Conservation (phyloP, 2,888 invertebrate species). For the Euplexia lucipara region DNA sequence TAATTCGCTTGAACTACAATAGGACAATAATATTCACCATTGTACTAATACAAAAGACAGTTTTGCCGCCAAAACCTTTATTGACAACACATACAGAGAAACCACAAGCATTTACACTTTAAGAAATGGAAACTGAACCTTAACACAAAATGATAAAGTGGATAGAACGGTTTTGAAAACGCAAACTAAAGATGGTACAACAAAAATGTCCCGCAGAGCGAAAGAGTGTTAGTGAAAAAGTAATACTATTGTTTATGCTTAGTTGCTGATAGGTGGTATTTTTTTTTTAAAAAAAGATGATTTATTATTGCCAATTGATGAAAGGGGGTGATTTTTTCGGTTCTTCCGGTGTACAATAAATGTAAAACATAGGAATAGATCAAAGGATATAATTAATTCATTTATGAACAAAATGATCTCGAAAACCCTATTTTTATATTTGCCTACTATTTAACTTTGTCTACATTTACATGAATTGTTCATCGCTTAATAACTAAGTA, state of each 20-base stretch:
- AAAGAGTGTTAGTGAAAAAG: conserved; percentile 70
- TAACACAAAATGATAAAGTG: background rate
- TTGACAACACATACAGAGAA: conserved; percentile 68
- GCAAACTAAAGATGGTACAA: background rate
- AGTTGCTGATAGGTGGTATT: conserved; percentile 74
- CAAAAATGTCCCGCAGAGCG: conserved; percentile 68
- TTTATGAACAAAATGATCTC: background rate
- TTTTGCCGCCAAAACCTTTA: conserved; percentile 72
- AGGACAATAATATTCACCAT: conserved; percentile 71
- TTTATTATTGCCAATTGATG: conserved; percentile 71
- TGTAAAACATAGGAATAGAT: background rate
- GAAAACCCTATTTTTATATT: too few species aligned
- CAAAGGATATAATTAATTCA: conserved; percentile 3
- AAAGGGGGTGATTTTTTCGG: conserved; percentile 46
- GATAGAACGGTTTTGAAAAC: background rate
- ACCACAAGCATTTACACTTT: conserved; percentile 15
- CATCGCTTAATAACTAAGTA: too few species aligned
- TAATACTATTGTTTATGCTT: conserved; percentile 71
- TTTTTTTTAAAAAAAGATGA: conserved; percentile 70
- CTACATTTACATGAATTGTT: too few species aligned
- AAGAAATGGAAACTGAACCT: background rate
- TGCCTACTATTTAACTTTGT: too few species aligned
- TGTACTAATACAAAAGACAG: conserved; percentile 70
- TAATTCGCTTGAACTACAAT: conserved; percentile 72
- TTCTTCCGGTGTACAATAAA: conserved; percentile 71